phyloP scores from a whole-genome alignment of 1,140 invertebrate genomes.

The Armadillidium nasatum region DNA sequence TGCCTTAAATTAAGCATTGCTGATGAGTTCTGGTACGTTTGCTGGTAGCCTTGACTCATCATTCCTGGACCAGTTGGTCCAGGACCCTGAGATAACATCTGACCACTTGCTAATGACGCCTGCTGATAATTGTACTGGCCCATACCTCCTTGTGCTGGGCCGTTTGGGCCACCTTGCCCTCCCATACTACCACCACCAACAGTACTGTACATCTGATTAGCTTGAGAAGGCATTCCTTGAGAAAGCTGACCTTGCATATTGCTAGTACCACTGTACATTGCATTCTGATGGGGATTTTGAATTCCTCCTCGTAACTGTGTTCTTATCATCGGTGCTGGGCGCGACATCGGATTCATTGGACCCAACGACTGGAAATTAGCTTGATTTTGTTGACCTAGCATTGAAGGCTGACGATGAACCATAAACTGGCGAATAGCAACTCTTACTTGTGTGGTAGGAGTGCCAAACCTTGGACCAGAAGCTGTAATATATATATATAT shows the following conservation, averaged over 20 bases:
- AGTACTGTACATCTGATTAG: conserved; percentile 36
- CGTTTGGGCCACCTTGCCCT: conserved; percentile 14
- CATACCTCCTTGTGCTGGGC: conserved; percentile 20
- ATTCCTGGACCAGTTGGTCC: conserved; percentile 29
- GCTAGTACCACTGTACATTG: conserved; percentile 33
- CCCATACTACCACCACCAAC: conserved; percentile 25
- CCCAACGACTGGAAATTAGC: conserved; percentile 18
- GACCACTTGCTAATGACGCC: conserved; percentile 15
- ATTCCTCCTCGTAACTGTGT: conserved; percentile 28
- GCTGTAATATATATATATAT: too few relatives aligned
- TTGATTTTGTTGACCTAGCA: conserved; percentile 26
- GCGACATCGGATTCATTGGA: conserved; percentile 30
- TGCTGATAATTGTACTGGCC: conserved; percentile 20
- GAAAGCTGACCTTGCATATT: conserved; percentile 32
- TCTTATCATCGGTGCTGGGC: conserved; percentile 34
- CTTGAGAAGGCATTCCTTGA: conserved; percentile 39
- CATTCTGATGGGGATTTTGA: conserved; percentile 32
- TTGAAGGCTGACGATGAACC: conserved; percentile 36
- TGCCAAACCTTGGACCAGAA: conserved; percentile 30
- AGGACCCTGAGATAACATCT: conserved; percentile 31
- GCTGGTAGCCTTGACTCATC: conserved; percentile 43
- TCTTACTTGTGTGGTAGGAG: conserved; percentile 32
- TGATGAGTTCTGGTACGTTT: conserved; percentile 33
- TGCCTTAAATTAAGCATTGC: conserved; percentile 40
- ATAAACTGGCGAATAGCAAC: conserved; percentile 42